Evolutionary conservation across 2,888 invertebrate species (phyloP), one percentile per base, ranked within the genome.

Genomic region (Autographa pulchrina): DNA sequence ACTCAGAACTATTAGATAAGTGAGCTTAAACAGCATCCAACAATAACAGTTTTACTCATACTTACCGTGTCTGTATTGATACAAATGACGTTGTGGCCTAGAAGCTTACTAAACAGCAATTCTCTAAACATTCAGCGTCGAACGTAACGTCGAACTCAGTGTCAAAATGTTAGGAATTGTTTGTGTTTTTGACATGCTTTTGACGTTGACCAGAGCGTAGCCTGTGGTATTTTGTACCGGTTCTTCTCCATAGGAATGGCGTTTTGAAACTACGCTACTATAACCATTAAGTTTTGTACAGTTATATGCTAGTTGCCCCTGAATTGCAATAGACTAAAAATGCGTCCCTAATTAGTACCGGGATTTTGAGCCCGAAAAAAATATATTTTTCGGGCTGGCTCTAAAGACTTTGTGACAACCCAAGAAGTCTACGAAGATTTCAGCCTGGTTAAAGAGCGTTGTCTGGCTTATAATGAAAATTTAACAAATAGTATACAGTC

Each of bases 1-100:
- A 82, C 75, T 68, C 68, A 73, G 67, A 80, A 70, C 72, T 80
- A 73, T 82, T 75, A 75, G 77, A 70, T 72, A 74, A 75, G 78
- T 71, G 70, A 75, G 64, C 32, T 81, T 68, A 60, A 64, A 70
- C 63, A 70, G 56, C n/a, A 65, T 74, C 71, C 54, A 59, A 75
- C 71, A 82, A 75, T 69, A 79, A 74, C 61, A 75, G 61, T 73
- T 81, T 79, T 75, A 72, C 72, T 74, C 70, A 61, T 73, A 20
- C 31, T 62, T 52, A 7, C 54, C 2, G 71, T 35, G 64, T 48
- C 48, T 48, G n/a, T 48, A 48, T n/a, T 48, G 48, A 48, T 48
- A 48, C 48, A 48, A 38, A 0, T 38, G 9, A 38, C n/a, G 48
- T n/a, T n/a, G n/a, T 48, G 3, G 48, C 6, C n/a, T 48, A 48